Conservation (phyloP, 2,113 vertebrate genomes). For the Stomatorhinus ivindoensis region DNA sequence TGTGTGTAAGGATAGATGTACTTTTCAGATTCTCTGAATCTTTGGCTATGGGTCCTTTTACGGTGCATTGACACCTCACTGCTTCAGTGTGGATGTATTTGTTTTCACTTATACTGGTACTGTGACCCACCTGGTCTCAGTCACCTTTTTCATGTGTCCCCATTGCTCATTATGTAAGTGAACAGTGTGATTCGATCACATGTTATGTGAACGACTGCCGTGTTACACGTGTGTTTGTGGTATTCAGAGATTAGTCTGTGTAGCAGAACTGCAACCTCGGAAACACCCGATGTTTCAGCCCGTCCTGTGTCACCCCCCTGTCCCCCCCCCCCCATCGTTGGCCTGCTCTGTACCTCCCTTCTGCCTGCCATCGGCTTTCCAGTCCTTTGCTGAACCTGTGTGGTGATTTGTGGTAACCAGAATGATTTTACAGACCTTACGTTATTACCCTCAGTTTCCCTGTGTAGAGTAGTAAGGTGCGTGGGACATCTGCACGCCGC, state of each 20-base stretch:
- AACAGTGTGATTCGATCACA: neutral
- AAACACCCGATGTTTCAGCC: neutral
- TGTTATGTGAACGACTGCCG: neutral
- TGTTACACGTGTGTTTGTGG: neutral
- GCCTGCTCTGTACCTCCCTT: neutral
- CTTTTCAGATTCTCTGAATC: neutral
- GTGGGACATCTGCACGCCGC: neutral
- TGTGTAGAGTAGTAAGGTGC: neutral
- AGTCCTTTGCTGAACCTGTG: neutral
- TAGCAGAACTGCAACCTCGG: neutral
- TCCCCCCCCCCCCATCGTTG: neutral
- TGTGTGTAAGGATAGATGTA: neutral
- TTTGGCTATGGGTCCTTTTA: neutral
- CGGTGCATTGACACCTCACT: neutral
- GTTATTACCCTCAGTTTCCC: neutral
- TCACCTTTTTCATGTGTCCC: neutral
- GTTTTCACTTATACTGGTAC: neutral
- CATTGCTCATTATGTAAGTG: neutral
- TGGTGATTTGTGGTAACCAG: neutral
- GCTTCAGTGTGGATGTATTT: neutral
- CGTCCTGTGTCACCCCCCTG: neutral
- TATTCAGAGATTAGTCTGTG: neutral
- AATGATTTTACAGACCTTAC: neutral
- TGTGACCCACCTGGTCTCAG: neutral
- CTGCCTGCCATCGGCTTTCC: neutral